Conservation (phyloP, 2,888 invertebrate species). For the Criorhina ranunculi region DNA sequence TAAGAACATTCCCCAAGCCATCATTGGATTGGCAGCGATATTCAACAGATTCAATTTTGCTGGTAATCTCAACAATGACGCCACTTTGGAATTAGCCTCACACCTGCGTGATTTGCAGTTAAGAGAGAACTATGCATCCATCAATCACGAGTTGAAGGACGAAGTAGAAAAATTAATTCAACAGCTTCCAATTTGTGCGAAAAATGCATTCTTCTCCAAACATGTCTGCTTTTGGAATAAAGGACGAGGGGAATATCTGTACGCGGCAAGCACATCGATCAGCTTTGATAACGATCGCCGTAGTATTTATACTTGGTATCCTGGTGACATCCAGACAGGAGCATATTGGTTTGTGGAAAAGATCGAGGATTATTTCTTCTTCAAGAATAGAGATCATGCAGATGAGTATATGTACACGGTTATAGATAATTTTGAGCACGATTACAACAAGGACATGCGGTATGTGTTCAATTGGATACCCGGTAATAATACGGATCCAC, state of each 20-base stretch:
- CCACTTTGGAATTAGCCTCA: constrained; percentile 15
- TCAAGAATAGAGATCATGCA: background rate
- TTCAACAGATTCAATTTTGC: constrained; percentile 32
- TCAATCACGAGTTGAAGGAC: constrained; percentile 10
- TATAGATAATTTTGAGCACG: too few species aligned
- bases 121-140: background rate
- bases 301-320: constrained; percentile 40
- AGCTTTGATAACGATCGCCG: constrained; percentile 26
- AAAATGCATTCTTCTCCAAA: constrained; percentile 25
- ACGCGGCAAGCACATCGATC: constrained; percentile 29
- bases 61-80: constrained; percentile 41
- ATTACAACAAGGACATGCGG: background rate
- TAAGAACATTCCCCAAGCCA: constrained; percentile 24
- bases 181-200: constrained; percentile 33
- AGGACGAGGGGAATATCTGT: constrained; percentile 28
- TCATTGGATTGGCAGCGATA: constrained; percentile 29
- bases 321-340: constrained; percentile 10
- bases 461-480: constrained; percentile 29
- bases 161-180: constrained; percentile 15
- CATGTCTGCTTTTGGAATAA: constrained; percentile 47
- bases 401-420: constrained; percentile 32
- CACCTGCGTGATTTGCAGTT: background rate
- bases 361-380: background rate
- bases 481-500: background rate
- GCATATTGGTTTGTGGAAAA: constrained; percentile 18